Conservation (phyloP, 2,113 vertebrate genomes). For the Corythornis madagascariensis region DNA sequence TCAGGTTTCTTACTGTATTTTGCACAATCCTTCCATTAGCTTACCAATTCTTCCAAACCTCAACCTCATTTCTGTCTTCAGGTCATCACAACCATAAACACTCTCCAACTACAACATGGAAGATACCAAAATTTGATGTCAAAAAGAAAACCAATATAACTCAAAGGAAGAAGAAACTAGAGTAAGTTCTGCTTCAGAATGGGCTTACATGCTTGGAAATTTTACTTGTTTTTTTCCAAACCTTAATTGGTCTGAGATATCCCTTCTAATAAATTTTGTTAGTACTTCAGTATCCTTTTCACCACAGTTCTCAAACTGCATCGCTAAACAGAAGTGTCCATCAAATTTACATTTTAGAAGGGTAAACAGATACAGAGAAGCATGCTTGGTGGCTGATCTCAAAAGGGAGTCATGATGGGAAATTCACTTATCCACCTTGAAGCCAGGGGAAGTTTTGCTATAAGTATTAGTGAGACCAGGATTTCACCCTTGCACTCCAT, state of each 20-base stretch:
- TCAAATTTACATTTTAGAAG: neutral
- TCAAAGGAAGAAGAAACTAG: neutral
- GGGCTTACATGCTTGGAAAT: neutral
- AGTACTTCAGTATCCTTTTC: neutral
- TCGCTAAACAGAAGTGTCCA: neutral
- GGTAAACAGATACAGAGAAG: neutral
- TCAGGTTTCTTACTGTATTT: neutral
- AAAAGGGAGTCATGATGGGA: neutral
- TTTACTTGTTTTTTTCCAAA: neutral
- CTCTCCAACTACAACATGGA: neutral
- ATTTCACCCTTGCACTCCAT: neutral
- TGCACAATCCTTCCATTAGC: neutral
- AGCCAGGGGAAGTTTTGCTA: neutral
- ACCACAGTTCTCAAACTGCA: neutral
- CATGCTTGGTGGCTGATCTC: neutral
- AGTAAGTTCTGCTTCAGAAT: neutral
- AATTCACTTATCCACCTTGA: neutral
- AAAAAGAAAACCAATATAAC: neutral
- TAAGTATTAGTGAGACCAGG: fast-evolving
- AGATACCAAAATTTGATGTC: neutral
- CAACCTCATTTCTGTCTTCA: neutral
- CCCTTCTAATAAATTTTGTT: neutral
- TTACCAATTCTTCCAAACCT: neutral
- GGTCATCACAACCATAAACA: neutral
- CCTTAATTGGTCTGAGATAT: neutral